These are phyloP conservation scores for Chionomys nivalis DNA, from an alignment of 2,113 vertebrate species.

Conservation along the genomic window DNA sequence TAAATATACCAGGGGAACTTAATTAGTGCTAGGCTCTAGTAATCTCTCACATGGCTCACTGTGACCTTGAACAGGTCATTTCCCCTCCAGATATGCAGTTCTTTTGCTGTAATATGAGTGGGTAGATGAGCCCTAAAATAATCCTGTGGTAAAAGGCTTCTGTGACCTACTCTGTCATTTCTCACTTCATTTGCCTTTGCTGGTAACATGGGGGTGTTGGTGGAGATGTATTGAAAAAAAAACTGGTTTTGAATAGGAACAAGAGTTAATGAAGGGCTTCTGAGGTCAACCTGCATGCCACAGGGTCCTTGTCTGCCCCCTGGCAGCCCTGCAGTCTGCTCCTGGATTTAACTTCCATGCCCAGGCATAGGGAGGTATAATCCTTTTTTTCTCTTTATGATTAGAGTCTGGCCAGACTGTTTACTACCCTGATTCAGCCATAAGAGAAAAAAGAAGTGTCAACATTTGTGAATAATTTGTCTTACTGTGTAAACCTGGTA, in stretches of 20 bases:
- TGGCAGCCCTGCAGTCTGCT: conserved; percentile 9
- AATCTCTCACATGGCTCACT: background rate
- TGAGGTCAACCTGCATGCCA: conserved; percentile 32
- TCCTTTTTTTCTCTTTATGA: background rate
- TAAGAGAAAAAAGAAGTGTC: background rate
- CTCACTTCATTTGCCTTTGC: conserved; percentile 28
- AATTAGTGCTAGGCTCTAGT: background rate
- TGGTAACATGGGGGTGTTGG: conserved; percentile 13
- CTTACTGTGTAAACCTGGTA: background rate
- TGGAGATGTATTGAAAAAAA: conserved; percentile 44
- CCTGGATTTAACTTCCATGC: conserved; percentile 39
- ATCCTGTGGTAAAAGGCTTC: conserved; percentile 49
- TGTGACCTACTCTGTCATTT: conserved; percentile 49
- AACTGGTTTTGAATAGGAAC: background rate
- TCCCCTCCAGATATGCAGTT: conserved; percentile 35
- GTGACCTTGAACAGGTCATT: conserved; percentile 75
- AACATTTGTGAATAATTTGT: background rate
- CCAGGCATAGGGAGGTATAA: background rate
- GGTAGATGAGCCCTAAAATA: conserved; percentile 72
- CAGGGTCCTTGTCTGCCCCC: background rate
- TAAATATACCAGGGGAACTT: background rate
- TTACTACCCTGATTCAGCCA: conserved; percentile 1
- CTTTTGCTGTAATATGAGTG: conserved; percentile 67
- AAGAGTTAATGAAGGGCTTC: conserved; percentile 30
- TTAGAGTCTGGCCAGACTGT: background rate